Evolutionary conservation across 2,888 invertebrate species (phyloP).

Genomic region (Anarsia innoxiella): DNA sequence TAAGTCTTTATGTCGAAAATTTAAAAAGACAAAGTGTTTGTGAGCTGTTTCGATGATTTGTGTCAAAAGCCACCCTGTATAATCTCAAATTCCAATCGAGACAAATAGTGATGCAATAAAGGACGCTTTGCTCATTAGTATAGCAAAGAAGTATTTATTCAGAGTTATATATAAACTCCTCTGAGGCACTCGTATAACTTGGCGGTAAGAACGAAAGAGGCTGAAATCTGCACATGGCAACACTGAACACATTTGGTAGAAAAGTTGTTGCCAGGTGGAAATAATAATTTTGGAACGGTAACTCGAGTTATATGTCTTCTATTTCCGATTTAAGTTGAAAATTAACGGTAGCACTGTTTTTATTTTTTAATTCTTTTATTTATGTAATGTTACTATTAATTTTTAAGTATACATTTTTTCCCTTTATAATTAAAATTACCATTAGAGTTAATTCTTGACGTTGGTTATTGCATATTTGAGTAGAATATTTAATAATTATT

Average conservation of each 20-base stretch:
- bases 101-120: constrained; percentile 47
- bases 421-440: constrained; percentile 23
- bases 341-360: constrained; percentile 34
- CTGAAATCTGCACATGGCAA: constrained; percentile 6
- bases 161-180: background rate
- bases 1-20: too few species aligned
- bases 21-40: too few species aligned
- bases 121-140: constrained; percentile 43
- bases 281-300: constrained; percentile 1
- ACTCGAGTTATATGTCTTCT: constrained; percentile 13
- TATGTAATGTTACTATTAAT: constrained; percentile 72
- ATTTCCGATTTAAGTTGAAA: constrained; percentile 26
- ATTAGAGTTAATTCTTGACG: constrained; percentile 16
- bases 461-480: constrained; percentile 39
- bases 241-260: constrained; percentile 19
- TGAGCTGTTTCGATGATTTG: too few species aligned
- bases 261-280: constrained; percentile 21
- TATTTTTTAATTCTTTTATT: constrained; percentile 53
- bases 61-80: background rate
- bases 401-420: constrained; percentile 52
- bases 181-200: background rate
- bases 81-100: constrained; percentile 48
- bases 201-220: constrained; percentile 6
- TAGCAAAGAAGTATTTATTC: constrained; percentile 16
- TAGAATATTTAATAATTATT: constrained; percentile 22